These are phyloP conservation scores for Hypanus sabinus DNA, from an alignment of 2,113 vertebrate genomes.

Conservation along the genomic window DNA sequence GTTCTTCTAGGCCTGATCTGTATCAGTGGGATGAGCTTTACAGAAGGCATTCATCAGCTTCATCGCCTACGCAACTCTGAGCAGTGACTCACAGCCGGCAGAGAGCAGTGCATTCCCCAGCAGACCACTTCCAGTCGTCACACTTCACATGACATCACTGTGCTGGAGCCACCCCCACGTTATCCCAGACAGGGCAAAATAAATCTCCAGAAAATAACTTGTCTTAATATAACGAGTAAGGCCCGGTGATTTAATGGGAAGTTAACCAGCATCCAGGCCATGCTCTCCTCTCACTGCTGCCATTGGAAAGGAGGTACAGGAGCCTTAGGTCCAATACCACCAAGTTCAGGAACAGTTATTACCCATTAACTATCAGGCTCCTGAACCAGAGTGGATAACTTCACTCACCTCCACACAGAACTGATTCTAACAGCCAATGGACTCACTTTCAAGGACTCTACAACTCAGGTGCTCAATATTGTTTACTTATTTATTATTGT, in stretches of 20 bases:
- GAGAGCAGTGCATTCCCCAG: background rate
- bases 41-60: background rate
- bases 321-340: too few species aligned
- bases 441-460: too few species aligned
- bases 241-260: background rate
- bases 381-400: too few species aligned
- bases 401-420: too few species aligned
- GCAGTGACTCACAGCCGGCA: background rate
- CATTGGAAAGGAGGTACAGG: too few species aligned
- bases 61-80: background rate
- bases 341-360: too few species aligned
- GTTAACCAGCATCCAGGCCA: background rate
- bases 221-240: background rate
- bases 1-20: background rate
- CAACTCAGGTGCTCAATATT: too few species aligned
- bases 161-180: background rate
- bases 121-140: background rate
- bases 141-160: conserved; percentile 13
- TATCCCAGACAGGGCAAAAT: background rate
- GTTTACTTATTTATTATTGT: too few species aligned
- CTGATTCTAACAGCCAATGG: too few species aligned
- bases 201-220: background rate
- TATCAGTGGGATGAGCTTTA: background rate
- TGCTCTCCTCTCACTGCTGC: too few species aligned
- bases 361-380: too few species aligned